A percentile compares a stretch with the other conserved stretches of the same genome.
Conservation (phyloP, 1,140 invertebrate species). For the Drosophila seguyi region DNA sequence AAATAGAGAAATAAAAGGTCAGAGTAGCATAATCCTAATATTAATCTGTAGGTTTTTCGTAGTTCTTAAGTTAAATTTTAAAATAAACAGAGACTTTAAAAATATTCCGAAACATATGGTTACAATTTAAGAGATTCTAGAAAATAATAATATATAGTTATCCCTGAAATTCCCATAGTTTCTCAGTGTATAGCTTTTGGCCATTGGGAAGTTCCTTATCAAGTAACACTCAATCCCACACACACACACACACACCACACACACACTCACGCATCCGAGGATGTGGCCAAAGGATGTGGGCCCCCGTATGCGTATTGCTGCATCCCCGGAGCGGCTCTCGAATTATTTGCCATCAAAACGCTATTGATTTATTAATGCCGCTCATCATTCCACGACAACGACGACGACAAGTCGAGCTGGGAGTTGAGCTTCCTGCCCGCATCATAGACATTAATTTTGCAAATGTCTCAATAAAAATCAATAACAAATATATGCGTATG, state of each 20-base stretch:
- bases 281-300: conserved; percentile 27
- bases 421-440: conserved; percentile 17
- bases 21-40: no score
- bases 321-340: conserved; percentile 38
- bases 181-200: neutral
- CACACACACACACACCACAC: neutral
- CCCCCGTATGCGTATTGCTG: conserved; percentile 41
- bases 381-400: conserved; percentile 54
- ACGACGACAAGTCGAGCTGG: conserved; percentile 19
- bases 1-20: no score
- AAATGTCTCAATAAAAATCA: conserved; percentile 80
- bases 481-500: conserved; percentile 51
- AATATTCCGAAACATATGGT: neutral
- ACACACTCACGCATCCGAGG: neutral
- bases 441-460: conserved; percentile 62
- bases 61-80: neutral
- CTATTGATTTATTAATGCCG: conserved; percentile 76
- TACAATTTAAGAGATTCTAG: neutral
- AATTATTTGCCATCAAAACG: conserved; percentile 75
- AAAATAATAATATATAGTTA: no score
- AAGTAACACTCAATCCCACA: neutral
- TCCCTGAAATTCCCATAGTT: no score
- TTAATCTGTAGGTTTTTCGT: neutral
- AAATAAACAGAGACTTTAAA: no score
- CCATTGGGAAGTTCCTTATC: conserved; percentile 14